Evolutionary conservation across 2,113 vertebrate genomes (phyloP), one percentile per base, ranked within the genome.

Genomic region (Hassar affinis): DNA sequence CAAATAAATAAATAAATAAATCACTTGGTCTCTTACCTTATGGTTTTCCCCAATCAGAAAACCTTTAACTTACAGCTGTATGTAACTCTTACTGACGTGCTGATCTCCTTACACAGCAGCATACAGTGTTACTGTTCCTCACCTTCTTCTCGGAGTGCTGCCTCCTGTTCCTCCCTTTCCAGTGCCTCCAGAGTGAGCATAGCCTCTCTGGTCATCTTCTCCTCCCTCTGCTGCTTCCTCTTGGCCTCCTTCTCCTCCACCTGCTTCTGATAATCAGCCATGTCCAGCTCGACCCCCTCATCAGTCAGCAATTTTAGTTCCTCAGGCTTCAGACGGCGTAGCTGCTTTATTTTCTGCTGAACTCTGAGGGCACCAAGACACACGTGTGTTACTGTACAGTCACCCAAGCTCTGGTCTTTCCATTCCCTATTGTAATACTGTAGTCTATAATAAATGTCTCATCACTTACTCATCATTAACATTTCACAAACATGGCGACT

Each of bases 241-340:
- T 85, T 92, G 22, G 95, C 95, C 76, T 97, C 97, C 14, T 95
- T 95, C n/a, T 91, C 85, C 62, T 94, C 92, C 25, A 94, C 93
- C 3, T 90, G 91, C 10, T 62, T 87, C 86, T 93, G 92, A 87
- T 95, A 94, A 30, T 96, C 96, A 0, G 91, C 94, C 82, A 94
- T 90, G 77, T 93, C 93, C 54, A 95, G 90, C 51, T 93, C 92
- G 12, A 95, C 91, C 0, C 93, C 94, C 14, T 93, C 94, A 76
- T 97, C 96, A 0, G 92, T 93, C 0, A 96, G 92, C 14, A 94
- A 92, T 87, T 96, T 97, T 86, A 97, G 93, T 88, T 98, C 98
- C 62, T 98, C 97, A 0, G 95, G 93, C 88, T 97, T 99, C 20
- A 97, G 92, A 80, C 96, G 95, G 66, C 96, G 95, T 20, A 96